These are phyloP conservation scores for Hydropotes inermis DNA, from an alignment of 2,113 vertebrate genomes.

Conservation along the genomic window DNA sequence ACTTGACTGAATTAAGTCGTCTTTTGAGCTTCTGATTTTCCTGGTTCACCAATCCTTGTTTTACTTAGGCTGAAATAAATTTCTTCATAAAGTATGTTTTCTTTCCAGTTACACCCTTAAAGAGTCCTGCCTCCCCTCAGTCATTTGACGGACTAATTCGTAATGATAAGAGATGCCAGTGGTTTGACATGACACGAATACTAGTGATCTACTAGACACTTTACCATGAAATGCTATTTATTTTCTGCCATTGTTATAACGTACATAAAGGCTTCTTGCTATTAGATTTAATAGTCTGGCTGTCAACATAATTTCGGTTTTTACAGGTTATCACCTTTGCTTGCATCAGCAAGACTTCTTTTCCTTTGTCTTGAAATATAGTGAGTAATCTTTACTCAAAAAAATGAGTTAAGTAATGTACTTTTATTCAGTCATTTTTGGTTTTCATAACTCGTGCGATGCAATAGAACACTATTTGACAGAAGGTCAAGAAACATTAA, in stretches of 20 bases:
- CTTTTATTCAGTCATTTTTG: background rate
- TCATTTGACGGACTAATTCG: slow-evolving; percentile 38
- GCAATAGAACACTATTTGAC: background rate
- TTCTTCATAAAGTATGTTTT: background rate
- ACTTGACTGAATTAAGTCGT: slow-evolving; percentile 38
- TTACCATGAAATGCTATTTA: slow-evolving; percentile 11
- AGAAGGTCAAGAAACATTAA: slow-evolving; percentile 31
- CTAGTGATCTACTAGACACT: background rate
- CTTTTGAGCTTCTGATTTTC: slow-evolving; percentile 11
- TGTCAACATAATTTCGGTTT: slow-evolving; percentile 8
- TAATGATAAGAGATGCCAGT: background rate
- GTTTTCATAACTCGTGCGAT: slow-evolving; percentile 29
- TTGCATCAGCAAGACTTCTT: slow-evolving; percentile 34
- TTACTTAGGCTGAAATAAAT: slow-evolving; percentile 4
- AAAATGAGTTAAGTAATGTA: background rate
- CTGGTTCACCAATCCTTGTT: slow-evolving; percentile 1
- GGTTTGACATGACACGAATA: background rate
- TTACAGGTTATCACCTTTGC: slow-evolving; percentile 27
- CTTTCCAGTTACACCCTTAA: background rate
- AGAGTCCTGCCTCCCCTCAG: background rate
- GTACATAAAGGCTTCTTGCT: background rate
- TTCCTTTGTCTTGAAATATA: slow-evolving; percentile 37
- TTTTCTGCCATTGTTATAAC: background rate
- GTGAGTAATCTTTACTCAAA: background rate
- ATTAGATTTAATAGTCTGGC: background rate